Evolutionary conservation across 1,140 invertebrate species (phyloP).

Genomic region (Heliconius eleuchia): DNA sequence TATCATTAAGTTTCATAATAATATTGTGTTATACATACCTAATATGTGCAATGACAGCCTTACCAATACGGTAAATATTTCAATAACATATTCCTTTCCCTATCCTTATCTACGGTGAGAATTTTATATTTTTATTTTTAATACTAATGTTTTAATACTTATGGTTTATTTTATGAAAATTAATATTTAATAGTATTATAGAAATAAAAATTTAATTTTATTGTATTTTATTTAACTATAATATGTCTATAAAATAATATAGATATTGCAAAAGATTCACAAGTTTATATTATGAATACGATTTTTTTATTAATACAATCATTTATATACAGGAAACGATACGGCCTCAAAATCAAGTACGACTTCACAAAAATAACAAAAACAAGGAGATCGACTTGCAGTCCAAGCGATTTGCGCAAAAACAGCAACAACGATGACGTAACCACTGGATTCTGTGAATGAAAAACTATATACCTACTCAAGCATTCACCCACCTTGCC

Average conservation of each 20-base stretch:
- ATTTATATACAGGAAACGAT: conserved; percentile 34
- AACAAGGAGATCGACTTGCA: conserved; percentile 45
- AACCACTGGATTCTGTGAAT: conserved; percentile 62
- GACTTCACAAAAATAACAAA: conserved; percentile 48
- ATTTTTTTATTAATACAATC: neutral
- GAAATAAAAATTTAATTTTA: neutral
- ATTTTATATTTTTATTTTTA: neutral
- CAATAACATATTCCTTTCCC: too few relatives aligned
- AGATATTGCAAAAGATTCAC: neutral
- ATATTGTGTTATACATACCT: too few relatives aligned
- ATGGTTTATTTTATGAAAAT: neutral
- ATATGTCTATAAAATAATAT: neutral
- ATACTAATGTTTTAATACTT: neutral
- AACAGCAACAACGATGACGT: conserved; percentile 59
- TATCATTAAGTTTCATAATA: too few relatives aligned
- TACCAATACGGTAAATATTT: too few relatives aligned
- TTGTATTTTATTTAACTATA: neutral
- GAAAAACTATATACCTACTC: conserved; percentile 51
- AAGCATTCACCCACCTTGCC: conserved; percentile 39
- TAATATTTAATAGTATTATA: neutral
- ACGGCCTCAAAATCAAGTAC: conserved; percentile 51
- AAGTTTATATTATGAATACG: neutral
- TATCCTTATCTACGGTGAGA: neutral
- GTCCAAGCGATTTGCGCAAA: conserved; percentile 44
- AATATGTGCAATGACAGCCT: too few relatives aligned